Evolutionary conservation across 2,888 invertebrate genomes (phyloP).

Genomic region (Tiliacea citrago): DNA sequence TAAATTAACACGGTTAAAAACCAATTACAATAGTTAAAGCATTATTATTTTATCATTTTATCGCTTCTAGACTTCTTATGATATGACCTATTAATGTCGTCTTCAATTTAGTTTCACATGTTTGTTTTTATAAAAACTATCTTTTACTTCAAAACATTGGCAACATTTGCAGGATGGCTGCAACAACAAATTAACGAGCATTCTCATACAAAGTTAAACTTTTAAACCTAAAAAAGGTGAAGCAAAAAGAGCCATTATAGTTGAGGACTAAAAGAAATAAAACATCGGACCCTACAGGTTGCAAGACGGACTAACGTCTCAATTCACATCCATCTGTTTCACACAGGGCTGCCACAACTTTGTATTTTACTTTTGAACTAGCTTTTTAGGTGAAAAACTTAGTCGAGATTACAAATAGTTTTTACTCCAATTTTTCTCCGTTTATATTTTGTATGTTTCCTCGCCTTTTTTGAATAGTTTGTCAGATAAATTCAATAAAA

Average conservation of each 20-base stretch:
- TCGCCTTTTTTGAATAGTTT: fast-evolving
- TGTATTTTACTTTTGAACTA: constrained; percentile 11
- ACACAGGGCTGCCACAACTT: constrained; percentile 59
- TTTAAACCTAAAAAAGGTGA: constrained; percentile 68
- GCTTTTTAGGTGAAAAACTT: not conserved
- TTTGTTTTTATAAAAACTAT: constrained; percentile 22
- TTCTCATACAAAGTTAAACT: constrained; percentile 67
- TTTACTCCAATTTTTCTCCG: not conserved
- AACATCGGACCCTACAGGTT: constrained; percentile 80
- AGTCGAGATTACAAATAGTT: not conserved
- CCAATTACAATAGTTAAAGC: too few relatives aligned
- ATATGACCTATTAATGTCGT: not conserved
- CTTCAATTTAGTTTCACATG: constrained; percentile 1
- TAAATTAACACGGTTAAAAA: too few relatives aligned
- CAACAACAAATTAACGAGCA: constrained; percentile 63
- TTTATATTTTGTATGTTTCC: not conserved
- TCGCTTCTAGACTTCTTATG: not conserved
- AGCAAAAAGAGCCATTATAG: constrained; percentile 77
- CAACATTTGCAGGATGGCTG: constrained; percentile 30
- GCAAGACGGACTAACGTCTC: constrained; percentile 79
- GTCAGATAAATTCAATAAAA: too few relatives aligned
- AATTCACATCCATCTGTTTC: constrained; percentile 77
- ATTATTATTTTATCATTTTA: not conserved
- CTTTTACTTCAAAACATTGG: constrained; percentile 15
- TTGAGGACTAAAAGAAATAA: constrained; percentile 74